A percentile compares a stretch with the other conserved stretches of the same genome.
phyloP scores from a whole-genome alignment of 2,797 vertebrate genomes.

The Lateolabrax maculatus region DNA sequence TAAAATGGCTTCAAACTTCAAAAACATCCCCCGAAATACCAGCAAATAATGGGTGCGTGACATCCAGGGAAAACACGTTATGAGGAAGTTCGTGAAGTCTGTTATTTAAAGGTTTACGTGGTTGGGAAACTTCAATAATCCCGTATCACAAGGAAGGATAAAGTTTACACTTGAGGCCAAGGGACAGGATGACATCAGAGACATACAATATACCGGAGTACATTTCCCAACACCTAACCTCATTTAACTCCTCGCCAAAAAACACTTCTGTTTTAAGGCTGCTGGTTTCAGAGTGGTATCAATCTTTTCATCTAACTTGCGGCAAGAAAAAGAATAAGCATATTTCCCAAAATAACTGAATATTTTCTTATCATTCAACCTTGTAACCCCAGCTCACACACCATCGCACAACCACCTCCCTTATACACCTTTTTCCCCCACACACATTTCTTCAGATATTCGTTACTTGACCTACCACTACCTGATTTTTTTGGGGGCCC shows the following conservation, averaged over 20 bases:
- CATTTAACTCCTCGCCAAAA: slow-evolving; percentile 19
- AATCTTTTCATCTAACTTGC: neutral
- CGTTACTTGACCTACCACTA: slow-evolving; percentile 29
- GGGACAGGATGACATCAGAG: slow-evolving; percentile 47
- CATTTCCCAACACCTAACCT: slow-evolving; percentile 45
- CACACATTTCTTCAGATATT: slow-evolving; percentile 23
- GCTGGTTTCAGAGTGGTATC: neutral
- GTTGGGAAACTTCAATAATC: slow-evolving; percentile 62
- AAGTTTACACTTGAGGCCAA: slow-evolving; percentile 56
- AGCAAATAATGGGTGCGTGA: too few species aligned
- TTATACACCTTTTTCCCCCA: neutral
- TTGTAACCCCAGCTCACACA: too few species aligned
- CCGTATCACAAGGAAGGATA: slow-evolving; percentile 48
- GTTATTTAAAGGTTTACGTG: slow-evolving; percentile 44
- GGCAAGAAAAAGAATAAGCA: neutral
- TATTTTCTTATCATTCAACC: neutral
- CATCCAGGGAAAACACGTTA: slow-evolving; percentile 4
- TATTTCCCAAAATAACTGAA: neutral
- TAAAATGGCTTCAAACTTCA: neutral
- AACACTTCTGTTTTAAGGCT: neutral
- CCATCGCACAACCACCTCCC: too few species aligned
- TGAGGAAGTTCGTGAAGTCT: slow-evolving; percentile 53
- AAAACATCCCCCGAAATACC: neutral
- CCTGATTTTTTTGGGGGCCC: slow-evolving; percentile 35
- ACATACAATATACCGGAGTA: slow-evolving; percentile 25